These are phyloP conservation scores for Spatulosminthurus flaviceps DNA, from an alignment of 2,888 invertebrate genomes.

Conservation along the genomic window DNA sequence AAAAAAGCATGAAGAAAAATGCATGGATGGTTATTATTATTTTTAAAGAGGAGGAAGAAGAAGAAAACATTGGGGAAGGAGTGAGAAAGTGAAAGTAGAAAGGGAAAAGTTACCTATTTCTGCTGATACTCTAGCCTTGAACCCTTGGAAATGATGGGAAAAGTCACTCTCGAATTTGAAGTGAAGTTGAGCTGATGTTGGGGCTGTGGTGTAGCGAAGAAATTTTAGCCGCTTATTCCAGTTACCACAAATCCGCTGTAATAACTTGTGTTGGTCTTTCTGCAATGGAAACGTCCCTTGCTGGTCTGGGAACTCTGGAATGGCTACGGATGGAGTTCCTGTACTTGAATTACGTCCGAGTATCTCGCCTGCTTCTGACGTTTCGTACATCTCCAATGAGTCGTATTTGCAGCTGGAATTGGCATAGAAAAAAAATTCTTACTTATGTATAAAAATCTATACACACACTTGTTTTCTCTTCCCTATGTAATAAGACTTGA, in stretches of 20 bases:
- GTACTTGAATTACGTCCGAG: conserved; percentile 5
- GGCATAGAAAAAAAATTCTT: too few species aligned
- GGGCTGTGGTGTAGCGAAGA: conserved; percentile 74
- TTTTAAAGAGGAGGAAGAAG: neutral
- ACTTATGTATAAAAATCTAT: too few species aligned
- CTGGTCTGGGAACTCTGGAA: neutral
- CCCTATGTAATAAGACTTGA: too few species aligned
- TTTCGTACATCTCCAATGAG: conserved; percentile 75
- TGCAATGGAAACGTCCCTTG: conserved; percentile 37
- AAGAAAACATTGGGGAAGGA: neutral
- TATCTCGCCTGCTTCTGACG: conserved; percentile 57
- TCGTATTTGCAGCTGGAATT: conserved; percentile 79
- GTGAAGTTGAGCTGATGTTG: conserved; percentile 70
- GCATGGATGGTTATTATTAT: too few species aligned
- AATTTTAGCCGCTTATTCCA: conserved; percentile 82
- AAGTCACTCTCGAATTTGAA: conserved; percentile 80
- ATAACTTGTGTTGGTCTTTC: conserved; percentile 42
- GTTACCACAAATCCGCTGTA: conserved; percentile 73
- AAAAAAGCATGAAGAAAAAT: too few species aligned
- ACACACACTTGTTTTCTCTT: too few species aligned
- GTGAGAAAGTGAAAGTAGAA: neutral
- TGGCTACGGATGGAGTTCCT: too few species aligned
- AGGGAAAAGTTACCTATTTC: conserved; percentile 74
- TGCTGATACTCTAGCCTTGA: conserved; percentile 76
- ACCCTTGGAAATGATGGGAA: conserved; percentile 79